These are phyloP conservation scores for Mustelus asterias DNA, from an alignment of 2,113 vertebrate species.

Conservation along the genomic window DNA sequence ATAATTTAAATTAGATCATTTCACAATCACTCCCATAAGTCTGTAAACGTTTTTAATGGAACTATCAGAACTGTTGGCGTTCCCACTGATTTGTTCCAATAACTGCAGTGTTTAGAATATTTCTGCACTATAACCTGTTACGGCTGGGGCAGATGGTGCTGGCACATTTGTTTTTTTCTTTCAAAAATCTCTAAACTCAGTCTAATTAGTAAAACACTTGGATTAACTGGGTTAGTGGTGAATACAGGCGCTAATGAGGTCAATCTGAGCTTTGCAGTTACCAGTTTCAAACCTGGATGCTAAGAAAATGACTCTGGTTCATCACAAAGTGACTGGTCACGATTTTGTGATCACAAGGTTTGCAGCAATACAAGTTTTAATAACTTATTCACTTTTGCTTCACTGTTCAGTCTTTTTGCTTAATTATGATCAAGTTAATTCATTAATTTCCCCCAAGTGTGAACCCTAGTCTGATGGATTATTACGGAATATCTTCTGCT, in stretches of 20 bases:
- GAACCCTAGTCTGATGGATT: not conserved
- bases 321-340: not conserved
- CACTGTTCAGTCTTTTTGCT: not conserved
- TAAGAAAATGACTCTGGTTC: not conserved
- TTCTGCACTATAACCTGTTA: not conserved
- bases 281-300: not conserved
- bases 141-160: not conserved
- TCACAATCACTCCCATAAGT: not conserved
- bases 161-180: not conserved
- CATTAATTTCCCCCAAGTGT: not conserved
- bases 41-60: not conserved
- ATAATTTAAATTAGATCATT: not conserved
- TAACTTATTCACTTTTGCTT: not conserved
- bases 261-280: not conserved
- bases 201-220: not conserved
- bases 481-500: not conserved
- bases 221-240: not conserved
- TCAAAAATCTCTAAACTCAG: not conserved
- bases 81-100: not conserved
- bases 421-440: not conserved
- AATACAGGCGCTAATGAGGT: not conserved
- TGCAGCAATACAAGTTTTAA: not conserved
- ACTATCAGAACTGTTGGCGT: not conserved
- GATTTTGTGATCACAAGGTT: not conserved
- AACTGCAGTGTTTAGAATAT: not conserved